A percentile compares a stretch with the other conserved stretches of the same genome.
phyloP scores from a whole-genome alignment of 1,140 invertebrate genomes.

The Drosophila burlai region DNA sequence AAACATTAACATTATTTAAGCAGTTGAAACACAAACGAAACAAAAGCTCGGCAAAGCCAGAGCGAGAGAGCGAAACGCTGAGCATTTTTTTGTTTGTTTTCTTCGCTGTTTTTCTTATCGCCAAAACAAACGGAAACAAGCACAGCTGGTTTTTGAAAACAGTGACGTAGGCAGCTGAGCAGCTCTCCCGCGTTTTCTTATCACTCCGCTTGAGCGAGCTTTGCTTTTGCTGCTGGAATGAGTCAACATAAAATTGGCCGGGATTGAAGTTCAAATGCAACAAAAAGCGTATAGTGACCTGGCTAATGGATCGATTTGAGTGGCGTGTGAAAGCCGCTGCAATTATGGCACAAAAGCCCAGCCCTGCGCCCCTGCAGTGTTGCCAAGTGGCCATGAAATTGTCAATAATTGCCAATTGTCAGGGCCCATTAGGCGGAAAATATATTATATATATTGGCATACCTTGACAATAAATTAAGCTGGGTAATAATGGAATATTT shows the following conservation, averaged over 20 bases:
- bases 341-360: conserved; percentile 9
- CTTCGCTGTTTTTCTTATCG: conserved; percentile 32
- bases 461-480: conserved; percentile 24
- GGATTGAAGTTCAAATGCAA: conserved; percentile 19
- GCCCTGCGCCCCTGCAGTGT: not conserved
- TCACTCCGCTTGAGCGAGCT: conserved; percentile 3
- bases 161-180: conserved; percentile 16
- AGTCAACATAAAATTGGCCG: conserved; percentile 6
- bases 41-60: conserved; percentile 14
- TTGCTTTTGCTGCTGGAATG: not conserved
- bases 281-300: not conserved
- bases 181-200: conserved; percentile 22
- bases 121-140: conserved; percentile 40
- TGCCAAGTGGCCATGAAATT: conserved; percentile 42
- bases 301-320: conserved; percentile 10
- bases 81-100: conserved; percentile 3
- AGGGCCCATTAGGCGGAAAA: conserved; percentile 29
- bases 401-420: conserved; percentile 36
- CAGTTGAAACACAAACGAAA: conserved; percentile 15
- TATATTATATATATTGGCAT: not conserved
- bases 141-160: conserved; percentile 31
- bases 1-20: conserved; percentile 28
- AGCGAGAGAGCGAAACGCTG: conserved; percentile 27
- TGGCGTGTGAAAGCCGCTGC: conserved; percentile 34
- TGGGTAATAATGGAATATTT: conserved; percentile 10